Conservation (phyloP, 2,797 vertebrate species). For the Oreochromis grahami region DNA sequence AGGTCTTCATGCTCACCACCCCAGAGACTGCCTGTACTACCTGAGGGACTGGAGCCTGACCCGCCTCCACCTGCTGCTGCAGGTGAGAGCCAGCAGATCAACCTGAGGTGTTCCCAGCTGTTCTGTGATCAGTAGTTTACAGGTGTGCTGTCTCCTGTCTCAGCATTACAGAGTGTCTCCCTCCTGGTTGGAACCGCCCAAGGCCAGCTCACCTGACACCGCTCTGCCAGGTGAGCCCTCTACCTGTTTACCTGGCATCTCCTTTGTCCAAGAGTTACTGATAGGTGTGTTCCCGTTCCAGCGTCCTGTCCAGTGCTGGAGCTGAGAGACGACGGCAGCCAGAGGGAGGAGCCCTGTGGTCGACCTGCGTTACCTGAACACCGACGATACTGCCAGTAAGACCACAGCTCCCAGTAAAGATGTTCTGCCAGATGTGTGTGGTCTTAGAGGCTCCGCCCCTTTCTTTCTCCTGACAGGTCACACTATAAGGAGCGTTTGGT, state of each 20-base stretch:
- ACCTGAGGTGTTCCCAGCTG: neutral
- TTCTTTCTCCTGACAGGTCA: slow-evolving; percentile 21
- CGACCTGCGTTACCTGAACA: slow-evolving; percentile 20
- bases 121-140: neutral
- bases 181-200: slow-evolving; percentile 34
- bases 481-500: slow-evolving; percentile 77
- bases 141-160: neutral
- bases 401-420: neutral
- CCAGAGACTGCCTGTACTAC: slow-evolving; percentile 78
- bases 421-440: neutral
- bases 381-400: slow-evolving; percentile 32
- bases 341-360: slow-evolving; percentile 66
- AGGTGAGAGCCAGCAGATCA: slow-evolving; percentile 42
- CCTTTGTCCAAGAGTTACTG: neutral
- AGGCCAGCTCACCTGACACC: neutral
- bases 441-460: neutral
- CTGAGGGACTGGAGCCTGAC: slow-evolving; percentile 78
- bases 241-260: neutral
- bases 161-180: slow-evolving; percentile 62
- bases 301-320: slow-evolving; percentile 70
- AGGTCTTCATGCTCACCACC: slow-evolving; percentile 81
- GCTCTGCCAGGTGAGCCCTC: slow-evolving; percentile 27
- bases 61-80: slow-evolving; percentile 69
- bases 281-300: neutral
- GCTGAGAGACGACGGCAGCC: slow-evolving; percentile 47